Base-by-base conservation (phyloP, 2,888 invertebrate genomes). In the Amphipoea lucens region DNA sequence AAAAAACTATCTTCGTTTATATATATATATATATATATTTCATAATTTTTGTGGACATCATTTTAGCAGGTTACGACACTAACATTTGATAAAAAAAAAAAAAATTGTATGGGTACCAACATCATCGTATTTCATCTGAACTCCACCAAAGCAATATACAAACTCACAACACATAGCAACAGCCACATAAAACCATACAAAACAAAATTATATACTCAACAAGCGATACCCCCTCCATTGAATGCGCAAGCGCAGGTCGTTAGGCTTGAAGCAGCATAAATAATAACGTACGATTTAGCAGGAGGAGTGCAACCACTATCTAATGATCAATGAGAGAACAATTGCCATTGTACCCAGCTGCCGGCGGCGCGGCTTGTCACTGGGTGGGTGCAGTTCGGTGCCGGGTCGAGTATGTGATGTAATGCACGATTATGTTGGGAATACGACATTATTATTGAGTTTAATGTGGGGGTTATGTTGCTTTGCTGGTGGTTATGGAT, bases 351-450 rank as follows among this genome's bases (percentile, higher is more conserved):
- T 96, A 20, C 92, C 92, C 79, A 71, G 92, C 92, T 92, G 95
- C 96, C 95, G 92, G 92, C 93, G 95, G 95, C 95, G 90, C 94
- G 90, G 89, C 90, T 93, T 95, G 95, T 95, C 95, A 95, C 94
- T 94, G 94, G 93, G 92, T 91, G 94, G 92, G 88, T 90, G 87
- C 90, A 73, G 88, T 89, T 90, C 88, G 88, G 80, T 78, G 84
- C 86, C 78, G 81, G 81, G 83, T 89, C 87, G 80, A 82, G 75
- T 78, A 82, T 78, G 85, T 89, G 89, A 89, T 89, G 89, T 88
- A 89, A 89, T 89, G 85, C 82, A 82, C 87, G 90, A 88, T 89
- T 88, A 88, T 86, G 71, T 78, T 79, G 86, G 76, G 82, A 81
- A 77, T 85, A 89, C 87, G 90, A 89, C 90, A 90, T 88, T 89